Evolutionary conservation across 2,888 invertebrate species (phyloP), one percentile per base, ranked within the genome.

Genomic region (Ichneumon xanthorius): DNA sequence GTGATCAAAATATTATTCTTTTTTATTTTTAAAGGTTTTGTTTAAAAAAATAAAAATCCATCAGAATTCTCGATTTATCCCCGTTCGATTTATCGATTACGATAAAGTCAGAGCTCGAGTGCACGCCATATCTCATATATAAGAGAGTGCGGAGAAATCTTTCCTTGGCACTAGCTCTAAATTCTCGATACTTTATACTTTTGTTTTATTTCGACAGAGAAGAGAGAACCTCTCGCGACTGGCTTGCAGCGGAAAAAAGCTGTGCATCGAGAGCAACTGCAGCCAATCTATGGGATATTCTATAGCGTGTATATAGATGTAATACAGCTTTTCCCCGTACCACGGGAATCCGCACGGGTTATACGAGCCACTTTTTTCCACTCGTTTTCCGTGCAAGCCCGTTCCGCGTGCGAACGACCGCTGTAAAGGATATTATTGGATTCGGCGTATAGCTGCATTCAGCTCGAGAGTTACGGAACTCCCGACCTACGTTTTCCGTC

Each of bases 371-470:
- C 85, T 84, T 84, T 85, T 84, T 82, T 78, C 81, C 72, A 70
- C 84, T 84, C 80, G 73, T 82, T 85, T 86, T 80, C 75, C 80
- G 63, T 71, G 55, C 80, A 33, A 22, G 79, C 68, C 77, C 77
- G 80, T 86, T 86, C 77, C 77, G 70, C 83, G 78, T 72, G 68
- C 68, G 55, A 85, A 85, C 85, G 85, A 85, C 73, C 40, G 86
- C 73, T 86, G 82, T 86, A 84, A 86, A 86, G 63, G 80, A 86
- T 80, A 86, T 84, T 84, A 84, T 86, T 84, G 82, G 76, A 80
- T 82, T 80, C 79, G 63, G 67, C 73, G 45, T 48, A 61, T 78
- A 50, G 76, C 48, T 65, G 37, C 65, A 76, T 65, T 33, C 50
- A 76, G 22, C 30, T 53, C 50, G 50, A 37, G 50, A 50, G 65